Evolutionary conservation across 1,140 invertebrate genomes (phyloP).

Genomic region (Drosophila tsacasi): DNA sequence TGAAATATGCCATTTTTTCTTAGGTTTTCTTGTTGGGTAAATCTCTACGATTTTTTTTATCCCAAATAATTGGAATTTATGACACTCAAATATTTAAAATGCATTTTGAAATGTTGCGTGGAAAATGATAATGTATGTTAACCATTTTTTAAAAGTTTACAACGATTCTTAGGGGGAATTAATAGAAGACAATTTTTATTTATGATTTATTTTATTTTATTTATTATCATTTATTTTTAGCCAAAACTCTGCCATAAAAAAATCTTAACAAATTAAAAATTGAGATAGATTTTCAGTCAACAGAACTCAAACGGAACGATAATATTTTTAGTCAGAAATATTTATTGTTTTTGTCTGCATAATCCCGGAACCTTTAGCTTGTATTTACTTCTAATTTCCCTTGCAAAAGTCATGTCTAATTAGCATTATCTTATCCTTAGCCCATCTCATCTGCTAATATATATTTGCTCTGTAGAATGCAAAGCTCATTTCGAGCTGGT

Average conservation of each 20-base stretch:
- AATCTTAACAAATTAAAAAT: not conserved
- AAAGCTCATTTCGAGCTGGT: constrained; percentile 39
- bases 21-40: constrained; percentile 12
- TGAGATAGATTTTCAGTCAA: too few relatives aligned
- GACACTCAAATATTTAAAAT: constrained; percentile 30
- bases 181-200: not conserved
- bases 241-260: not conserved
- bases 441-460: constrained; percentile 41
- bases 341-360: not conserved
- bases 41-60: not conserved
- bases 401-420: constrained; percentile 45
- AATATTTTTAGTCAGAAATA: not conserved
- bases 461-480: constrained; percentile 28
- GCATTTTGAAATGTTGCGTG: constrained; percentile 8
- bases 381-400: not conserved
- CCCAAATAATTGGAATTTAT: constrained; percentile 71
- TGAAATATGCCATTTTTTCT: constrained; percentile 50
- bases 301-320: too few relatives aligned
- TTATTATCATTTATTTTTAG: too few relatives aligned
- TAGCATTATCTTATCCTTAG: constrained; percentile 77
- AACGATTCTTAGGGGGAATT: too few relatives aligned
- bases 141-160: not conserved
- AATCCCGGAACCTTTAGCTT: not conserved
- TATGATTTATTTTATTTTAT: not conserved
- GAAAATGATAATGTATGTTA: not conserved